A percentile compares a stretch with the other conserved stretches of the same genome.
These are phyloP conservation scores for Arctia plantaginis DNA, from an alignment of 2,888 invertebrate genomes.

Conservation along the genomic window DNA sequence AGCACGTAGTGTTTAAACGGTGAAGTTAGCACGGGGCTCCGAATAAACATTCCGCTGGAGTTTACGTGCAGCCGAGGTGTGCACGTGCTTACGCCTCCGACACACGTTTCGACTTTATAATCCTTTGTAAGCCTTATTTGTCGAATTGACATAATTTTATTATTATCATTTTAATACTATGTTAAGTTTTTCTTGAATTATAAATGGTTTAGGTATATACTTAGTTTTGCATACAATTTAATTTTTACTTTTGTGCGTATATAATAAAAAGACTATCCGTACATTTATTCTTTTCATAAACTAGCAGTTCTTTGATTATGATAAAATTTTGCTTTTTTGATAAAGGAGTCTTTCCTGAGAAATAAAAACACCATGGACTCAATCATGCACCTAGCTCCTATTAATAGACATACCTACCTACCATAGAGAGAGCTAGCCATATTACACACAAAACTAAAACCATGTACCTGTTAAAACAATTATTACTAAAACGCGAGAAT, in stretches of 20 bases:
- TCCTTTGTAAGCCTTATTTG: constrained; percentile 37
- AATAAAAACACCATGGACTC: too few relatives aligned
- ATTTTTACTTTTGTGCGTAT: not conserved
- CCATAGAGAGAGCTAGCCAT: too few relatives aligned
- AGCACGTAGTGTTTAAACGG: constrained; percentile 85
- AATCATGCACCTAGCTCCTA: too few relatives aligned
- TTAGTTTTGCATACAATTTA: not conserved
- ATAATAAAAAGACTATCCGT: not conserved
- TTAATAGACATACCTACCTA: too few relatives aligned
- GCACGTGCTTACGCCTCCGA: constrained; percentile 54
- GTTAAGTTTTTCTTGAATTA: not conserved
- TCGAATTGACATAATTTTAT: constrained; percentile 6
- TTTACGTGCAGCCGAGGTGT: constrained; percentile 55
- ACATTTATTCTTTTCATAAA: not conserved
- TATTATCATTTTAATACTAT: not conserved
- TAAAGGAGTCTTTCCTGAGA: too few relatives aligned
- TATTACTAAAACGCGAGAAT: too few relatives aligned
- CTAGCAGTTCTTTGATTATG: not conserved
- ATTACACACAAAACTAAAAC: too few relatives aligned
- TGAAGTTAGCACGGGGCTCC: constrained; percentile 82
- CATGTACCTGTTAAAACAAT: too few relatives aligned
- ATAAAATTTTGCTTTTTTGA: not conserved
- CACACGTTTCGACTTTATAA: constrained; percentile 32
- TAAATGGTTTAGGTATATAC: not conserved
- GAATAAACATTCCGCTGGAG: constrained; percentile 78